Evolutionary conservation across 2,113 vertebrate species (phyloP).

Genomic region (Dromas ardeola): DNA sequence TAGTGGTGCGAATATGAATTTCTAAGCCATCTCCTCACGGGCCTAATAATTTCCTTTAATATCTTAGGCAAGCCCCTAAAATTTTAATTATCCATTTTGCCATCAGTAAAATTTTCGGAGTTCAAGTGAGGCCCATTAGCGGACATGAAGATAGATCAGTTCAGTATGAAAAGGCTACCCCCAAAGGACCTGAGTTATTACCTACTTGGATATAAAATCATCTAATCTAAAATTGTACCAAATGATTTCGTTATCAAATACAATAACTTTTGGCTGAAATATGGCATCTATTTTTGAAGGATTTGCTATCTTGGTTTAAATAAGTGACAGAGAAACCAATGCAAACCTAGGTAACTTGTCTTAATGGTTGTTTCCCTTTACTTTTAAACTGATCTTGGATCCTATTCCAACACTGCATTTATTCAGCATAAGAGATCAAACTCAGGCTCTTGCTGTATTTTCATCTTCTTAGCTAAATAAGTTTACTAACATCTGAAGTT

Average conservation of each 20-base stretch:
- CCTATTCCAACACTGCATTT: not conserved
- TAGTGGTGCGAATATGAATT: not conserved
- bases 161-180: not conserved
- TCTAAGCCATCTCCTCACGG: not conserved
- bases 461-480: not conserved
- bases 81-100: constrained; percentile 21
- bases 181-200: not conserved
- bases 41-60: not conserved
- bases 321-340: not conserved
- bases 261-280: not conserved
- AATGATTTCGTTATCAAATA: not conserved
- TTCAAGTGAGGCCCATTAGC: not conserved
- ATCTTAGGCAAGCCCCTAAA: not conserved
- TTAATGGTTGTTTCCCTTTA: not conserved
- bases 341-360: not conserved
- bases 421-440: not conserved
- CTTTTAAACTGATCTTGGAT: not conserved
- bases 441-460: not conserved
- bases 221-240: not conserved
- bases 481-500: not conserved
- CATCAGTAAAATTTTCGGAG: constrained; percentile 3
- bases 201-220: not conserved
- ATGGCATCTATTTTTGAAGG: not conserved
- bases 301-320: not conserved
- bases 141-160: not conserved